Base-by-base conservation (phyloP, 2,113 vertebrate species). In the Orthochromis malagaraziensis region DNA sequence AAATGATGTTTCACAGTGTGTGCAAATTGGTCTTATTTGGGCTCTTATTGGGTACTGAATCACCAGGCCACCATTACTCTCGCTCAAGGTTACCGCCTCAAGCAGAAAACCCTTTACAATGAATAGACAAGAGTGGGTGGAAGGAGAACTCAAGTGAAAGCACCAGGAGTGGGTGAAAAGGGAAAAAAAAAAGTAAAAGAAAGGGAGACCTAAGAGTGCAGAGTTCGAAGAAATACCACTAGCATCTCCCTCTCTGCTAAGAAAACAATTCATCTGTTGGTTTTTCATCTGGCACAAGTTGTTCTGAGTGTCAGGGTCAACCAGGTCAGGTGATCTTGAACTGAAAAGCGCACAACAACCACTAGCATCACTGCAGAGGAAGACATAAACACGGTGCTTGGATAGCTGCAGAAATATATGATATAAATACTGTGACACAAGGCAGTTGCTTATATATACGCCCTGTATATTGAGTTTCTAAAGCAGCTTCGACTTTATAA, bases 101-200 rank as follows among this genome's bases (percentile, higher is more conserved):
- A 73, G 82, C 21, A 9, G 14, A 87, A 65, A 83, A 87, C 51
- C 82, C 8, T 73, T 68, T 5, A 2, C 24, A 33, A 17, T 90
- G 45, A 89, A 90, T 93, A 86, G 82, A 79, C 79, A 79, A 14
- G 87, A 87, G 90, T 93, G 87, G 88, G 90, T 21, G 87, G 87
- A 82, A 58, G 24, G 86, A 84, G 38, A 81, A 47, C 57, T 40
- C 5, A 4, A 54, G 24, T 53, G 73, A 77, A 77, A 77, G 73
- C 17, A 19, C 73, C 26, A 8, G 26, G 35, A 89, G 84, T 53
- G 26, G 51, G 55, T 2, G 5, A 49, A 82, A 54, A 45, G 24
- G n/a, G 14, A 29, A 33, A 42, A 68, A 68, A 68, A 38, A 13
- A 38, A 68, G 4, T 1, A 68, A 68, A 68, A 68, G 19, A 49